Evolutionary conservation across 2,113 vertebrate genomes (phyloP).

Genomic region (Phalacrocorax carbo): DNA sequence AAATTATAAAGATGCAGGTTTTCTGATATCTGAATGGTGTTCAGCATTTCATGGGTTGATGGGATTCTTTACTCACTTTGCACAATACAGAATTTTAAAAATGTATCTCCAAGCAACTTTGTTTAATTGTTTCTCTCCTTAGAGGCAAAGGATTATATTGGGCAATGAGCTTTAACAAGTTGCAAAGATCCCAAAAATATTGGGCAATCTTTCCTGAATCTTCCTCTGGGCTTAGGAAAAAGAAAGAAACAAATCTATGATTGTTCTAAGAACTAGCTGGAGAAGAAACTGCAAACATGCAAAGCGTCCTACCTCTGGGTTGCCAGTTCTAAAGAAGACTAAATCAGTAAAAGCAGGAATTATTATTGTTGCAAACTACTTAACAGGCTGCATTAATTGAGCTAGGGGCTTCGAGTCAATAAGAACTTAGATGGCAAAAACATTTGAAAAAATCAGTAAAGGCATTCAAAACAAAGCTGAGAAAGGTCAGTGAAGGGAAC

Average conservation of each 20-base stretch:
- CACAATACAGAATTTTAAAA: neutral
- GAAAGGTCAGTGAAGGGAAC: neutral
- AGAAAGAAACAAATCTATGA: neutral
- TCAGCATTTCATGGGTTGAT: neutral
- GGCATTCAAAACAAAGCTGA: constrained; percentile 1
- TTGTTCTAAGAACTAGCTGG: neutral
- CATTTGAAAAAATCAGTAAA: neutral
- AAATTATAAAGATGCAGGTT: neutral
- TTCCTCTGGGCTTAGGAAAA: constrained; percentile 2
- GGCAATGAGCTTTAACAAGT: neutral
- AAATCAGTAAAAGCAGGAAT: neutral
- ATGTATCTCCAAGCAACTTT: neutral
- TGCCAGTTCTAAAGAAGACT: neutral
- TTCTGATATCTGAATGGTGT: neutral
- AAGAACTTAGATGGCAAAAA: neutral
- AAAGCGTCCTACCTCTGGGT: neutral
- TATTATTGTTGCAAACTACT: neutral
- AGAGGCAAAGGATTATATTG: neutral
- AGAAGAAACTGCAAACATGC: constrained; percentile 13
- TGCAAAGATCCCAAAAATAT: neutral
- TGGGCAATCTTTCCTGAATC: constrained; percentile 10
- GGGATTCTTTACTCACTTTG: neutral
- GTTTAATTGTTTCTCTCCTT: neutral
- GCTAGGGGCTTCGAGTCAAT: neutral
- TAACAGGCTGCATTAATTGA: neutral